Percentiles rank a stretch among this genome's conserved stretches.
phyloP scores from a whole-genome alignment of 2,888 invertebrate species.

The Alitta virens region DNA sequence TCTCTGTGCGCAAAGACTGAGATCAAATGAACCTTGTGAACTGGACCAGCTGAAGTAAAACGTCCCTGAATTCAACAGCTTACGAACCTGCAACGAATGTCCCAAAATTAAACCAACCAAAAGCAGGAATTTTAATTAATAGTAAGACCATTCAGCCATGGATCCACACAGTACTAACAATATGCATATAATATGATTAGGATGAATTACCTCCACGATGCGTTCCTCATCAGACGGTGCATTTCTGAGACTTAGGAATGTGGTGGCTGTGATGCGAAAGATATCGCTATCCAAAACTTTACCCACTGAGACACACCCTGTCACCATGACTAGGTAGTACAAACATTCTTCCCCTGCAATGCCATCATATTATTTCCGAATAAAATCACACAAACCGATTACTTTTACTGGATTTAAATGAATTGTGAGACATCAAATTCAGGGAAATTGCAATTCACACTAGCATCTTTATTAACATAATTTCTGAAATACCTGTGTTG shows the following conservation, averaged over 20 bases:
- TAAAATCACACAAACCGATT: too few relatives aligned
- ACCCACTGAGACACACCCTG: conserved; percentile 93
- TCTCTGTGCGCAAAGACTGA: conserved; percentile 91
- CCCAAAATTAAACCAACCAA: too few relatives aligned
- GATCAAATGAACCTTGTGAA: conserved; percentile 68
- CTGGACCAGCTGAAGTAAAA: conserved; percentile 91
- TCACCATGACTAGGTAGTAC: conserved; percentile 87
- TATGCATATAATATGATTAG: too few relatives aligned
- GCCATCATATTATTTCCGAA: too few relatives aligned
- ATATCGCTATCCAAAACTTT: conserved; percentile 93
- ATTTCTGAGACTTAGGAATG: conserved; percentile 75
- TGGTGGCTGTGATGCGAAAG: conserved; percentile 89
- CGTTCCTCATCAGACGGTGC: conserved; percentile 54
- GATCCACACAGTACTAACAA: too few relatives aligned
- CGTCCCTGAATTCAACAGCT: conserved; percentile 94
- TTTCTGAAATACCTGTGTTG: conserved; percentile 27
- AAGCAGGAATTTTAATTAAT: too few relatives aligned
- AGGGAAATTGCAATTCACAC: too few relatives aligned
- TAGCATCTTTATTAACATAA: too few relatives aligned
- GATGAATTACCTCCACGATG: conserved; percentile 46
- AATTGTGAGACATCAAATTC: too few relatives aligned
- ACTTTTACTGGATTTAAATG: too few relatives aligned
- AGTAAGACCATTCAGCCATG: too few relatives aligned
- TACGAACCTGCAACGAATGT: conserved; percentile 64
- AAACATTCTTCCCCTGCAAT: conserved; percentile 66